Evolutionary conservation across 2,797 vertebrate species (phyloP).

Genomic region (Trachurus trachurus): DNA sequence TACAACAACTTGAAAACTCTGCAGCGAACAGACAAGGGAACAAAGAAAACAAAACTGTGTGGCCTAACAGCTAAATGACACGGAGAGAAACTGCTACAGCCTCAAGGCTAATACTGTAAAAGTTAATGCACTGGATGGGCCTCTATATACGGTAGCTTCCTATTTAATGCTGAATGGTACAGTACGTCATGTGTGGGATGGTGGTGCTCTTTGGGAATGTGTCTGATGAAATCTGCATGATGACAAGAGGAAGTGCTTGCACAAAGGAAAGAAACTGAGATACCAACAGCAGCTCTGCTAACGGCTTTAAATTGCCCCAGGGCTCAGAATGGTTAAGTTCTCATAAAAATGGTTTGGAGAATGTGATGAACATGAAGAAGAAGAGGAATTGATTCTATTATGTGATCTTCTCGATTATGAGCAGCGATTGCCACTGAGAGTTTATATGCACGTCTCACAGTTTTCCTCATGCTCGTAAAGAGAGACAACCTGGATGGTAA

Average conservation of each 20-base stretch:
- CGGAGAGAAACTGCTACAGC: neutral
- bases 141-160: neutral
- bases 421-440: neutral
- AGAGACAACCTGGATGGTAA: slow-evolving; percentile 6
- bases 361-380: slow-evolving; percentile 24
- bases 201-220: slow-evolving; percentile 24
- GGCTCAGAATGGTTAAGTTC: neutral
- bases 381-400: slow-evolving; percentile 13
- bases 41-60: no score
- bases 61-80: slow-evolving; percentile 1
- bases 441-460: neutral
- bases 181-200: slow-evolving; percentile 15
- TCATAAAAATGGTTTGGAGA: neutral
- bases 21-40: neutral
- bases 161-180: slow-evolving; percentile 9
- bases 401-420: slow-evolving; percentile 11
- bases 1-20: slow-evolving; percentile 1
- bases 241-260: slow-evolving; percentile 19
- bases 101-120: slow-evolving; percentile 3
- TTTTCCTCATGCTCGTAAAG: slow-evolving; percentile 13
- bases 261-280: slow-evolving; percentile 4
- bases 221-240: slow-evolving; percentile 44
- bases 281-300: slow-evolving; percentile 3
- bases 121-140: neutral
- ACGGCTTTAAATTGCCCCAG: neutral